phyloP scores from a whole-genome alignment of 2,113 vertebrate species.

The Eulemur macaco region DNA sequence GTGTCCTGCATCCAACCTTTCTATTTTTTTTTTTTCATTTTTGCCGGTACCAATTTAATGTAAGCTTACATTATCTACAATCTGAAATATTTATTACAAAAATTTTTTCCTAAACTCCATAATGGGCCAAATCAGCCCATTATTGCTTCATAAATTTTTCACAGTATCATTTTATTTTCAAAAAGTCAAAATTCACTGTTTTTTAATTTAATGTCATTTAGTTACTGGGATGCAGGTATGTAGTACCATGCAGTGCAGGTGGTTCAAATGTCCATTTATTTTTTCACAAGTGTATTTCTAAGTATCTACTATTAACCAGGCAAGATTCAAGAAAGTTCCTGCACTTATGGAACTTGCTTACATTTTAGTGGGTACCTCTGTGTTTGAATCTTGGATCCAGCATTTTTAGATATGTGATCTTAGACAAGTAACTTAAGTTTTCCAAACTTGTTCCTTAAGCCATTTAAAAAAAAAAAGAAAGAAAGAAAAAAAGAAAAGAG shows the following conservation, averaged over 20 bases:
- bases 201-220: background rate
- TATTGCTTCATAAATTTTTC: background rate
- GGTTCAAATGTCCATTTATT: background rate
- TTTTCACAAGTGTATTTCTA: background rate
- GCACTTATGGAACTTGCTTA: background rate
- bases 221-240: background rate
- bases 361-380: background rate
- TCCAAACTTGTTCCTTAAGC: background rate
- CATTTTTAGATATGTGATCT: background rate
- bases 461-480: background rate
- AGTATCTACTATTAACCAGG: background rate
- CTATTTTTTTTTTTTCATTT: background rate
- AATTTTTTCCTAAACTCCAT: background rate
- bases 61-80: background rate
- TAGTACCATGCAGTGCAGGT: background rate
- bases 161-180: background rate
- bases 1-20: background rate
- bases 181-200: background rate
- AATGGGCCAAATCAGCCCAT: background rate
- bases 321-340: background rate
- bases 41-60: background rate
- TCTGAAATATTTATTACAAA: slow-evolving; percentile 5
- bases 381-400: background rate
- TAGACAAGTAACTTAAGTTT: background rate
- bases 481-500: background rate